Percentiles rank a stretch among this genome's conserved stretches.
These are phyloP conservation scores for Allolobophora icterica DNA, from an alignment of 2,888 invertebrate genomes.

Conservation along the genomic window DNA sequence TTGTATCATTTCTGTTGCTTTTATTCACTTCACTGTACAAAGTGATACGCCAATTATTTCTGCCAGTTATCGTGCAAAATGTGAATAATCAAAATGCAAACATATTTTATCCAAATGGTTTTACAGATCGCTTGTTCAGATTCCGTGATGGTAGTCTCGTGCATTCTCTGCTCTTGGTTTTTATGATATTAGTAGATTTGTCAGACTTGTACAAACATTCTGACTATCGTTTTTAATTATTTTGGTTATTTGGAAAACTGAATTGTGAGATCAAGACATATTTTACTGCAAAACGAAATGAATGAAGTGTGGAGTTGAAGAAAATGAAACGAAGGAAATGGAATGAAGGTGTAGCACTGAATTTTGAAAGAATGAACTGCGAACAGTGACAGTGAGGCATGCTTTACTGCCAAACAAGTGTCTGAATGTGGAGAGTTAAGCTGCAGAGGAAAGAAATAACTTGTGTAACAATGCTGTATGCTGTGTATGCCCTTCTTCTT, in stretches of 20 bases:
- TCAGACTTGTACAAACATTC: not conserved
- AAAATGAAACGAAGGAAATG: too few species aligned
- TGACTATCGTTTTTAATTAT: not conserved
- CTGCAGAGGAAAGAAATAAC: too few species aligned
- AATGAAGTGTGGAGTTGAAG: too few species aligned
- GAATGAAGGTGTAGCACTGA: too few species aligned
- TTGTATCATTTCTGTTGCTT: not conserved
- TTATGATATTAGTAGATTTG: not conserved
- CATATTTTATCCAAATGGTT: not conserved
- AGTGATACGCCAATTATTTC: not conserved
- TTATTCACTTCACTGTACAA: constrained; percentile 8
- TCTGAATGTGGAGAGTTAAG: too few species aligned
- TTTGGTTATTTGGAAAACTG: not conserved
- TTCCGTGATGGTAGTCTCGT: not conserved
- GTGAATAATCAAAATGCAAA: not conserved
- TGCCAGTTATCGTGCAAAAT: not conserved
- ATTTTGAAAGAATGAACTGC: too few species aligned
- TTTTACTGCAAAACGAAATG: not conserved
- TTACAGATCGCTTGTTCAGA: not conserved
- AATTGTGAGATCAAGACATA: not conserved
- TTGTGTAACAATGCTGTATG: too few species aligned
- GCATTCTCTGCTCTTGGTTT: not conserved
- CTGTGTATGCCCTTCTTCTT: too few species aligned
- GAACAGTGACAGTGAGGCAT: too few species aligned
- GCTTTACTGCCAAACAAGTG: too few species aligned